A percentile compares a stretch with the other conserved stretches of the same genome.
These are phyloP conservation scores for Nebria ingens DNA, from an alignment of 1,140 invertebrate genomes.

Conservation along the genomic window DNA sequence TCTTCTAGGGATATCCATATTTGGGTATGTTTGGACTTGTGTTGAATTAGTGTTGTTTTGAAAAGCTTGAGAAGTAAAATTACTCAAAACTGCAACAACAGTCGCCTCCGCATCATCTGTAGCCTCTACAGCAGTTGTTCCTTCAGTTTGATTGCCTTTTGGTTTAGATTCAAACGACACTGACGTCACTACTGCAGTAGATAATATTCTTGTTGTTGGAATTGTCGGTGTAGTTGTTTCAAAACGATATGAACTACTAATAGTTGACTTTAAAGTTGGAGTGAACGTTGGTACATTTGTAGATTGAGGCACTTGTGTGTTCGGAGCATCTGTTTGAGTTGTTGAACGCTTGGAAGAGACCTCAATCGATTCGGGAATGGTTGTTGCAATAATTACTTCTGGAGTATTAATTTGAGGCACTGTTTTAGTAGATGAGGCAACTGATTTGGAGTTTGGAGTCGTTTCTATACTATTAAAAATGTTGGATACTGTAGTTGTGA, in stretches of 20 bases:
- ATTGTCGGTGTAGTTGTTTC: conserved; percentile 33
- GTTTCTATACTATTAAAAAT: too few relatives aligned
- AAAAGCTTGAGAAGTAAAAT: background rate
- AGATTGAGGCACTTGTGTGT: conserved; percentile 27
- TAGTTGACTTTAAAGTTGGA: conserved; percentile 25
- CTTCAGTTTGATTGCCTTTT: conserved; percentile 36
- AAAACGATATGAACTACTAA: conserved; percentile 22
- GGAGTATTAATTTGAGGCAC: too few relatives aligned
- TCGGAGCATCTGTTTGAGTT: too few relatives aligned
- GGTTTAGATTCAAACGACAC: conserved; percentile 40
- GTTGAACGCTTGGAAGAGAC: too few relatives aligned
- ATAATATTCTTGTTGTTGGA: conserved; percentile 27
- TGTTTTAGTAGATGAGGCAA: too few relatives aligned
- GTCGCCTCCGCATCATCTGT: conserved; percentile 23
- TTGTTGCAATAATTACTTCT: too few relatives aligned
- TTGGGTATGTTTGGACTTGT: background rate
- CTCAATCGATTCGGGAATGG: too few relatives aligned
- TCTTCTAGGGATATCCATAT: background rate
- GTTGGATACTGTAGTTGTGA: conserved; percentile 28
- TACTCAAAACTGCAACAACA: background rate
- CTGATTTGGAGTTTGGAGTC: too few relatives aligned
- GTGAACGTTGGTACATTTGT: conserved; percentile 16
- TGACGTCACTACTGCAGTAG: conserved; percentile 41
- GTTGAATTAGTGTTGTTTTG: background rate
- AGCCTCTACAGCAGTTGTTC: conserved; percentile 19